Conservation (phyloP, 2,113 vertebrate species). For the Corvus cornix region DNA sequence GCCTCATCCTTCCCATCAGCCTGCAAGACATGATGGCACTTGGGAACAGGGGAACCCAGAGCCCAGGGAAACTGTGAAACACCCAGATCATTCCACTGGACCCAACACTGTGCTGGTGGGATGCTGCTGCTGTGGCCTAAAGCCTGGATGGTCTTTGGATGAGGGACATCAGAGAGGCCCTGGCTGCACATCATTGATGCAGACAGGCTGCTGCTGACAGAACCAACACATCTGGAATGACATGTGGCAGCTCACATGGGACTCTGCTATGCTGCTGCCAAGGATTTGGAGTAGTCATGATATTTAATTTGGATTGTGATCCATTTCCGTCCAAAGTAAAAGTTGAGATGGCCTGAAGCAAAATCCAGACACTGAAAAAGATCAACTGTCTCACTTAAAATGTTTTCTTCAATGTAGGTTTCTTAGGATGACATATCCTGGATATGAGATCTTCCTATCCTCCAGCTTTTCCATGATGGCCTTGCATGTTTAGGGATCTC, state of each 20-base stretch:
- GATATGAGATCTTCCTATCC: neutral
- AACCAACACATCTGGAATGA: neutral
- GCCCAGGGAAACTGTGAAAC: neutral
- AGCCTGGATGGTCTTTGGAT: neutral
- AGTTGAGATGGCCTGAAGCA: neutral
- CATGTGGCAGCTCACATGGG: neutral
- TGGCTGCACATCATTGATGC: rapidly evolving
- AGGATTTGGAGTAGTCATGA: neutral
- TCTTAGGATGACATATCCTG: neutral
- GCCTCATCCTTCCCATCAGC: neutral
- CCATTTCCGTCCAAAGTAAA: neutral
- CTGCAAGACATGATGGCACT: neutral
- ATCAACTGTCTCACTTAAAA: neutral
- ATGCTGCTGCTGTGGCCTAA: neutral
- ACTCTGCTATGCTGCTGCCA: neutral
- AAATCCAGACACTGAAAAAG: neutral
- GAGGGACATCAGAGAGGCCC: neutral
- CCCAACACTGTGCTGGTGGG: neutral
- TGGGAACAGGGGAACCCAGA: neutral
- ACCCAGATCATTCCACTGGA: neutral
- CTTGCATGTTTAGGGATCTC: neutral
- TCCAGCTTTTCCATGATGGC: neutral
- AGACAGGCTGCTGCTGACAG: neutral
- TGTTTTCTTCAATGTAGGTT: neutral
- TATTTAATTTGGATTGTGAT: neutral